A percentile compares a stretch with the other conserved stretches of the same genome.
Evolutionary conservation across 92 coral and sea anemone genomes (phyloP).

Genomic region (Siderastrea radians): DNA sequence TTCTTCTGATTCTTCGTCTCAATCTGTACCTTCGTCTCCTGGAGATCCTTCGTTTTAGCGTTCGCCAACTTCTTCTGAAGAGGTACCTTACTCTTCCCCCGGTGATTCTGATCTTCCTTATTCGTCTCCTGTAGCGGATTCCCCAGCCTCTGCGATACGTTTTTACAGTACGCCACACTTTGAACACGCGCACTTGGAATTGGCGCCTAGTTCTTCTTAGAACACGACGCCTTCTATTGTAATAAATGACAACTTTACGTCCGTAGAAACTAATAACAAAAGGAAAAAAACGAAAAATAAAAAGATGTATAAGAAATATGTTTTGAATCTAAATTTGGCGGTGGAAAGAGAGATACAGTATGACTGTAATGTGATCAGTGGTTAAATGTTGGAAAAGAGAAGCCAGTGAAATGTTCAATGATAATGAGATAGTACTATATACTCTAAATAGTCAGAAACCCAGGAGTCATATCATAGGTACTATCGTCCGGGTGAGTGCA

Average conservation of each 20-base stretch:
- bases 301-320: no score
- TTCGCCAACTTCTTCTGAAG: neutral
- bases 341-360: no score
- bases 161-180: slow-evolving; percentile 12
- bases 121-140: neutral
- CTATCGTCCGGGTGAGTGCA: no score
- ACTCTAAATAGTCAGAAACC: no score
- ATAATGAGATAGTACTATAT: no score
- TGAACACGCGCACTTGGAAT: slow-evolving; percentile 16
- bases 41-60: neutral
- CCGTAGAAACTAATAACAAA: neutral
- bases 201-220: neutral
- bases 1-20: slow-evolving; percentile 11
- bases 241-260: neutral
- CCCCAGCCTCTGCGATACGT: neutral
- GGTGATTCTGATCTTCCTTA: neutral
- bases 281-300: neutral
- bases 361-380: no score
- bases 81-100: neutral
- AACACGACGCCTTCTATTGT: slow-evolving; percentile 29
- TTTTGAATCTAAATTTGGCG: no score
- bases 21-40: slow-evolving; percentile 19
- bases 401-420: no score
- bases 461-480: no score
- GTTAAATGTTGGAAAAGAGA: no score